Percentiles rank a stretch among this genome's conserved stretches.
Conservation (phyloP, 2,113 vertebrate species). For the Anguilla rostrata region DNA sequence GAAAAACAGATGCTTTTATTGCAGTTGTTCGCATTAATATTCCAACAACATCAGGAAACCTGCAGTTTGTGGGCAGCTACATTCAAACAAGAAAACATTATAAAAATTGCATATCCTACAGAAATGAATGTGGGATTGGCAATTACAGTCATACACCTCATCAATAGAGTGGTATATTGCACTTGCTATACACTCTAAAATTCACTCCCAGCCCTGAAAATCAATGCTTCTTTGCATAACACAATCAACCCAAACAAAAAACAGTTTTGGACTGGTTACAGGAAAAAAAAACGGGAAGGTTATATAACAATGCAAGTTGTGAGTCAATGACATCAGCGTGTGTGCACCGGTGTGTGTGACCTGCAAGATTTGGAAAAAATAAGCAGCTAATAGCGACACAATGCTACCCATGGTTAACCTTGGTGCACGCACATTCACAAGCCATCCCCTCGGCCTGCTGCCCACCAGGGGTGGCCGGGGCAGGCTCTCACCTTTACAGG, state of each 20-base stretch:
- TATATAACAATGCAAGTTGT: neutral
- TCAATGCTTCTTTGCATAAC: neutral
- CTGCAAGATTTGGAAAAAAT: neutral
- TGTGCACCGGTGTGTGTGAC: neutral
- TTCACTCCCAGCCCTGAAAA: neutral
- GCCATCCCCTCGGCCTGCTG: neutral
- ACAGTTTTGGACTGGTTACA: neutral
- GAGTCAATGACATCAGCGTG: neutral
- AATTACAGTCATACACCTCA: neutral
- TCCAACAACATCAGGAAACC: neutral
- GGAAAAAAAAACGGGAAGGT: neutral
- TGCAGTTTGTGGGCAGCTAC: neutral
- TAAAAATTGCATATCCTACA: neutral
- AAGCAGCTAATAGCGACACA: neutral
- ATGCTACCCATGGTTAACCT: neutral
- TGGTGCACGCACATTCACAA: neutral
- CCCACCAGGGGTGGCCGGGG: neutral
- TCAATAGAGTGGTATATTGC: neutral
- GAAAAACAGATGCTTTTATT: conserved; percentile 46
- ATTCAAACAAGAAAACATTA: neutral
- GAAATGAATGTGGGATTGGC: neutral
- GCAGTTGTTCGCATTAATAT: conserved; percentile 42
- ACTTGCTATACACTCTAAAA: neutral
- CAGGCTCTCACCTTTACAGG: conserved; percentile 88
- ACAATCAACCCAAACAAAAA: neutral